Evolutionary conservation across 2,113 vertebrate species (phyloP).

Genomic region (Bujurquina vittata): DNA sequence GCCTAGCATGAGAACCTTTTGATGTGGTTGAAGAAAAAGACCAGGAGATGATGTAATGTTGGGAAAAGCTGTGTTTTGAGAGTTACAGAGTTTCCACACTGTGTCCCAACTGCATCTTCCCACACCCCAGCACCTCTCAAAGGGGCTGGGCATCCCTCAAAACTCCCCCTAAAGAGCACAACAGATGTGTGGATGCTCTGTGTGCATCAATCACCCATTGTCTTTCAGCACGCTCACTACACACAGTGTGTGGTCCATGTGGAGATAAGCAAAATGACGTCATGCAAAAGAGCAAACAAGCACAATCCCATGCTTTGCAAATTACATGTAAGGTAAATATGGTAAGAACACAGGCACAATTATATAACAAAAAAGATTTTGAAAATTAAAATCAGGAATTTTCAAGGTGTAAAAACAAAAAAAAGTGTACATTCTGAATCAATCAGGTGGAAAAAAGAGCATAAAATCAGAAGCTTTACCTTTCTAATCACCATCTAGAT

Average conservation of each 20-base stretch:
- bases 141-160: constrained; percentile 65
- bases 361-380: background rate
- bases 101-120: constrained; percentile 61
- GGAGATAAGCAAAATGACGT: constrained; percentile 55
- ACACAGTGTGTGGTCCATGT: constrained; percentile 64
- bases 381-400: background rate
- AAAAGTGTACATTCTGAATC: background rate
- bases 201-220: constrained; percentile 70
- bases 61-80: constrained; percentile 62
- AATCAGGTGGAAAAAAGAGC: background rate
- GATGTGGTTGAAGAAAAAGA: constrained; percentile 66
- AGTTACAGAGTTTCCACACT: constrained; percentile 55
- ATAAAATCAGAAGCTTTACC: background rate
- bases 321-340: background rate
- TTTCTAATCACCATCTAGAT: background rate
- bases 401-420: background rate
- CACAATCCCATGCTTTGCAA: constrained; percentile 21
- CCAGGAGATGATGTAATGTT: constrained; percentile 71
- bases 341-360: background rate
- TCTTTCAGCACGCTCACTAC: constrained; percentile 60
- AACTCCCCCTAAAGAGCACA: constrained; percentile 63
- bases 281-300: constrained; percentile 35
- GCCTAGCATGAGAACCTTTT: constrained; percentile 50
- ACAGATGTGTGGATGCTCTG: constrained; percentile 72
- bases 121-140: constrained; percentile 61